Evolutionary conservation across 2,888 invertebrate species (phyloP), one percentile per base, ranked within the genome.

Genomic region (Rhagonycha lutea): DNA sequence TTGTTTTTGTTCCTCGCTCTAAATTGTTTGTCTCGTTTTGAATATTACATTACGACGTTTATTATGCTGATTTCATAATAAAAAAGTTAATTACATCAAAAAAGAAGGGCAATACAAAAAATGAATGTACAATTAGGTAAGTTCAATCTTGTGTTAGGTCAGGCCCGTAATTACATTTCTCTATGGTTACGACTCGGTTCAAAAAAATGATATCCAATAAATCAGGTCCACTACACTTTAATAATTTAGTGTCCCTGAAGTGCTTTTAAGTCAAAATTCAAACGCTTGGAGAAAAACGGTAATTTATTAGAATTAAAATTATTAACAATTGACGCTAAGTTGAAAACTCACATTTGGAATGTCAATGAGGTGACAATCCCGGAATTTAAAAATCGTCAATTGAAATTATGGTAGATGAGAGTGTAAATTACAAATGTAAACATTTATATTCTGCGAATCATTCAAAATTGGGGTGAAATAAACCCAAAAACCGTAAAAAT

Each of bases 1-100:
- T 86, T 85, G 85, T 85, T 82, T 85, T 82, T 82, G 80, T 81
- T 80, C 81, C 80, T 81, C 82, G 83, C 82, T 81, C 83, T 85
- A 85, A 86, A 85, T 85, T 85, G 82, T 82, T 81, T 70, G 70
- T 68, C 61, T 72, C 70, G 76, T 74, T 74, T 71, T 74, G 77
- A 74, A 74, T 74, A 74, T 74, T 65, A 47, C 47, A 72, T 77
- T 72, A 74, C 26, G 68, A 74, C 73, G 71, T 76, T 76, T 73
- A 69, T 76, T 76, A 69, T 70, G 60, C 65, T 23, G 26, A 60
- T 67, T 72, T 68, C 24, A 47, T 72, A 11, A 23, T 2, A 47
- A 47, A 47, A 47, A 47, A 47, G n/a, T 47, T 47, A 47, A 47
- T 47, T 47, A 47, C 47, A 14, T n/a, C 67, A 2, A 14, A 28